These are phyloP conservation scores for Dryocosmus kuriphilus DNA, from an alignment of 2,888 invertebrate species.

Conservation along the genomic window DNA sequence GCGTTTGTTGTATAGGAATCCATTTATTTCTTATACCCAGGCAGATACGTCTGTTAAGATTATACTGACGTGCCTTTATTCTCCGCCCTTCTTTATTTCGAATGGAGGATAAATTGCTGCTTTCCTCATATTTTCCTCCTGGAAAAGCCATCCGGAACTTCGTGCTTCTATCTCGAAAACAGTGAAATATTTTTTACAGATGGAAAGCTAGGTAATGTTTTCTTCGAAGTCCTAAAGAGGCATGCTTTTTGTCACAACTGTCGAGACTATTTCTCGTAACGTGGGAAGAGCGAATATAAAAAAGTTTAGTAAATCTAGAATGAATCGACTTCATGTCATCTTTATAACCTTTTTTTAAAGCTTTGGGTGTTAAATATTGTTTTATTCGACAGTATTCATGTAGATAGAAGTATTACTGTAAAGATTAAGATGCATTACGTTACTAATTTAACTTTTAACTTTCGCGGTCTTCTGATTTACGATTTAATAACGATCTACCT, in stretches of 20 bases:
- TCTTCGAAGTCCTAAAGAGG: constrained; percentile 32
- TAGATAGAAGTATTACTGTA: no score
- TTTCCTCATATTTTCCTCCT: constrained; percentile 57
- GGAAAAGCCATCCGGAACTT: constrained; percentile 63
- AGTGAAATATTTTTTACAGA: constrained; percentile 32
- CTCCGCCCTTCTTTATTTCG: constrained; percentile 45
- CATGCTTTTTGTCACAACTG: constrained; percentile 32
- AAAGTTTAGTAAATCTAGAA: constrained; percentile 3
- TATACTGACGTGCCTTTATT: constrained; percentile 49
- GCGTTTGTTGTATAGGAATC: constrained; percentile 28
- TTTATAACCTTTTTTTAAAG: not conserved
- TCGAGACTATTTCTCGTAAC: constrained; percentile 21
- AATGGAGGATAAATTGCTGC: constrained; percentile 64
- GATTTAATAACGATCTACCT: no score
- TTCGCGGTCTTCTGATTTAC: no score
- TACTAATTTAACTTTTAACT: no score
- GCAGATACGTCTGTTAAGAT: constrained; percentile 45
- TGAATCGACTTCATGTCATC: not conserved
- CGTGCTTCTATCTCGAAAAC: constrained; percentile 38
- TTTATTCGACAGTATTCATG: no score
- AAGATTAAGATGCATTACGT: no score
- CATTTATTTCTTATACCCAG: constrained; percentile 40
- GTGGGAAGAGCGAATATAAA: constrained; percentile 12
- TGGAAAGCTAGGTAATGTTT: constrained; percentile 38
- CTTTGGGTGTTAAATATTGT: not conserved